Evolutionary conservation across 2,888 invertebrate species (phyloP).

Genomic region (Drosophila macrothrix): DNA sequence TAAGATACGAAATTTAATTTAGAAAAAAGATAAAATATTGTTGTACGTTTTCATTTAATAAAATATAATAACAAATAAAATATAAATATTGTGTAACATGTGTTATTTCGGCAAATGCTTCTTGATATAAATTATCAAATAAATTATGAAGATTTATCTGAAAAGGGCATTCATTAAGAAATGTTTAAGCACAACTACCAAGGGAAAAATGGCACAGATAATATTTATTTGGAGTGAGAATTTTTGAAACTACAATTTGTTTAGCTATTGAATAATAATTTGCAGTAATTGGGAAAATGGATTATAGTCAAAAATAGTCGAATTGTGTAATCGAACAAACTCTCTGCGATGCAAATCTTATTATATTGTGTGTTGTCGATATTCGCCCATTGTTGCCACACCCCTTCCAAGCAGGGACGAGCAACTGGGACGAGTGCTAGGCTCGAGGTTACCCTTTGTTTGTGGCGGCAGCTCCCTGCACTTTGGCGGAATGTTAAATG

Average conservation of each 20-base stretch:
- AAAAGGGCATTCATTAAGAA: neutral
- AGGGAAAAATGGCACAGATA: neutral
- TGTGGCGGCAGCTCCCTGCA: slow-evolving; percentile 34
- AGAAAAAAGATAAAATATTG: neutral
- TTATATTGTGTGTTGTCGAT: slow-evolving; percentile 2
- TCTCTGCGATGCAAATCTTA: neutral
- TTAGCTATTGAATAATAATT: neutral
- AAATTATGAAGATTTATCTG: neutral
- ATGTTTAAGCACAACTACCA: neutral
- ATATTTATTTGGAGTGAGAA: neutral
- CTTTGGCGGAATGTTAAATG: slow-evolving; percentile 83
- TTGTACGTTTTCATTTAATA: too few relatives aligned
- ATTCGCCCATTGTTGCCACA: slow-evolving; percentile 29
- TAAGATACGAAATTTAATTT: neutral
- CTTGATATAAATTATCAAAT: neutral
- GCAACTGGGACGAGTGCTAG: slow-evolving; percentile 33
- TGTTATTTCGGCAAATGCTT: neutral
- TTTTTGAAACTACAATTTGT: neutral
- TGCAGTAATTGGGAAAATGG: neutral
- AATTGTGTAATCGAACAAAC: neutral
- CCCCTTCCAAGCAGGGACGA: neutral
- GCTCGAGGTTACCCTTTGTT: slow-evolving; percentile 33
- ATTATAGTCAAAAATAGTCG: neutral
- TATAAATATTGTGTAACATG: neutral
- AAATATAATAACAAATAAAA: neutral